Percentiles rank a stretch among this genome's conserved stretches.
These are phyloP conservation scores for Panonychus citri DNA, from an alignment of 1,140 invertebrate genomes.

Conservation along the genomic window DNA sequence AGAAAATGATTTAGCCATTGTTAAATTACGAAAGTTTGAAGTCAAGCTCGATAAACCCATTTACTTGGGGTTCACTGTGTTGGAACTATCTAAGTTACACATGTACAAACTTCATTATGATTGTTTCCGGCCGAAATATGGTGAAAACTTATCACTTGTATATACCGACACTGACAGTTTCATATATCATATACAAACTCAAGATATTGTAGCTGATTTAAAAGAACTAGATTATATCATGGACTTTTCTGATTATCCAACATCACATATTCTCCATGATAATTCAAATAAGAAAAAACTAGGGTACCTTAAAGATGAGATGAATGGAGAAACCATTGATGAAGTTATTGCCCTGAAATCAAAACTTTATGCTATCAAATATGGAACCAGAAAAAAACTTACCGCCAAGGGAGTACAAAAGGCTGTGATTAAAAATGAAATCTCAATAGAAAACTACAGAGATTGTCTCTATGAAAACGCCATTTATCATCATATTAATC, in stretches of 20 bases:
- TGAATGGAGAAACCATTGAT: conserved; percentile 19
- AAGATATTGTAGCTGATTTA: conserved; percentile 13
- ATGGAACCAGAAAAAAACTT: not conserved
- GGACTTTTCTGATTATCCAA: conserved; percentile 13
- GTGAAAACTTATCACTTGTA: conserved; percentile 8
- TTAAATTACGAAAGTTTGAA: conserved; percentile 13
- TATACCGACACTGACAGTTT: conserved; percentile 12
- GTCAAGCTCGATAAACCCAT: conserved; percentile 17
- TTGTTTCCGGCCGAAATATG: conserved; percentile 15
- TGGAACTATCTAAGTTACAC: conserved; percentile 16
- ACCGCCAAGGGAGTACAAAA: not conserved
- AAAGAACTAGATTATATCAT: conserved; percentile 10
- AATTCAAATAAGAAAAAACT: conserved; percentile 26
- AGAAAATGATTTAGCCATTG: conserved; percentile 7
- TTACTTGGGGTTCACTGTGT: conserved; percentile 16
- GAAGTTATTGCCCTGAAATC: conserved; percentile 23
- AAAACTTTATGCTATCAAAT: conserved; percentile 16
- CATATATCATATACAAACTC: conserved; percentile 10
- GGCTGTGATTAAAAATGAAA: not conserved
- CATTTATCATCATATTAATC: not conserved
- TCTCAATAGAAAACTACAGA: not conserved
- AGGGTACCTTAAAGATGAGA: conserved; percentile 29
- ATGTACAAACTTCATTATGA: conserved; percentile 20
- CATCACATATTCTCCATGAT: conserved; percentile 9
- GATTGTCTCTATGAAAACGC: not conserved